Base-by-base conservation (phyloP, 2,888 invertebrate species). In the Sclerodermus sp. region DNA sequence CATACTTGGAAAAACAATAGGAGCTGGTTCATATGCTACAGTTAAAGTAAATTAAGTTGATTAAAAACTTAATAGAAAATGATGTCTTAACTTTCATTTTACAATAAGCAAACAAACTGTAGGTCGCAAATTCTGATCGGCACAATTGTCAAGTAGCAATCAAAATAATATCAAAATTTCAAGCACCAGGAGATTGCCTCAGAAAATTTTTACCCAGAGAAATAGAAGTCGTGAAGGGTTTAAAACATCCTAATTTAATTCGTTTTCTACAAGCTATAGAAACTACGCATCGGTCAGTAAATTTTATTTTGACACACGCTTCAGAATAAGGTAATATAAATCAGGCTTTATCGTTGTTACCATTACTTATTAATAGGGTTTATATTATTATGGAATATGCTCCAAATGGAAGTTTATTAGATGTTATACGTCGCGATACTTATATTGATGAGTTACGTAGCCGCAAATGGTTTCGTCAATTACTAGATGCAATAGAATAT, bases 361-460 rank as follows among this genome's bases (percentile, higher is more conserved):
- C 6, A 16, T 41, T 41, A n/a, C 32, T 14, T 18, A 23, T 36
- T 2, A 9, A 37, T 12, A 89, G 91, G 68, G 89, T 91, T 2
- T 91, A 91, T 70, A 87, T 91, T 60, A 87, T 91, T 31, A 91
- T 91, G 91, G 90, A 91, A 76, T 87, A 85, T 68, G 91, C 91
- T 1, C 86, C 88, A 67, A 90, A 90, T 64, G 91, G 91, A 9
- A 90, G 89, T 61, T 80, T 91, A 15, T 78, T 91, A 49, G 91
- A 91, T 58, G 83, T 88, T 47, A 89, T 91, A 55, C 83, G 89
- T 32, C 86, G 84, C 53, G 88, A 90, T 58, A 84, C 84, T 56
- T 84, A 83, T 67, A 86, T 91, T 38, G 87, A 88, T 48, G 91
- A 91, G 71, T 17, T 62, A 0, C 82, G 87, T 59, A 84, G 88